Evolutionary conservation across 2,888 invertebrate species (phyloP), one percentile per base, ranked within the genome.

Genomic region (Mermis nigrescens): DNA sequence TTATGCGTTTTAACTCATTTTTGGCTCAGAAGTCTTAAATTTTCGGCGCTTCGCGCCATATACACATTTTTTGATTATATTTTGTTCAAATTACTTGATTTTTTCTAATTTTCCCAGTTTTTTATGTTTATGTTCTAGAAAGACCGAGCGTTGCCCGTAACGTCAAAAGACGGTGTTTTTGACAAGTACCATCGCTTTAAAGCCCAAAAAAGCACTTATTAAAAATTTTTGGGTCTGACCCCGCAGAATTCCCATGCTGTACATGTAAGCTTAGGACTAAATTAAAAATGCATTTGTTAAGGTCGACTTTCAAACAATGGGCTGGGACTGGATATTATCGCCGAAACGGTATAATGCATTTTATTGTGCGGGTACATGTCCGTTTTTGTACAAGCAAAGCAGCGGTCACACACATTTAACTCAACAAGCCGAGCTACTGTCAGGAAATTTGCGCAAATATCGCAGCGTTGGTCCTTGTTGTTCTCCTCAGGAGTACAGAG

Each of bases 261-360:
- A n/a, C n/a, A n/a, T n/a, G n/a, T n/a, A n/a, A n/a, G n/a, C 12
- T 45, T 45, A 45, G 12, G 12, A 12, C 12, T 45, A 12, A n/a
- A n/a, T 51, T 51, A n/a, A n/a, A n/a, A n/a, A n/a, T n/a, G n/a
- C n/a, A 27, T 54, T 12, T 7, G 12, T 27, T 24, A 3, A 55
- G 55, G 88, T 94, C 7, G 86, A 91, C 77, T 94, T 94, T 73
- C 85, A 85, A 66, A 83, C 83, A 70, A 89, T 92, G 71, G 90
- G 89, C 27, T 91, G 91, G 88, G 88, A 91, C 72, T 92, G 90
- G 83, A 86, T 92, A 68, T 88, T 92, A 60, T 89, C 90, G 0
- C 92, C 92, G 0, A 88, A 87, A 69, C 80, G 82, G 68, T 92
- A 91, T 77, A 85, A 86, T 69, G 91, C 92, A 2, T 86, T 89